Base-by-base conservation (phyloP, 1,140 invertebrate species). In the Pseudomyrmex cubaensis region DNA sequence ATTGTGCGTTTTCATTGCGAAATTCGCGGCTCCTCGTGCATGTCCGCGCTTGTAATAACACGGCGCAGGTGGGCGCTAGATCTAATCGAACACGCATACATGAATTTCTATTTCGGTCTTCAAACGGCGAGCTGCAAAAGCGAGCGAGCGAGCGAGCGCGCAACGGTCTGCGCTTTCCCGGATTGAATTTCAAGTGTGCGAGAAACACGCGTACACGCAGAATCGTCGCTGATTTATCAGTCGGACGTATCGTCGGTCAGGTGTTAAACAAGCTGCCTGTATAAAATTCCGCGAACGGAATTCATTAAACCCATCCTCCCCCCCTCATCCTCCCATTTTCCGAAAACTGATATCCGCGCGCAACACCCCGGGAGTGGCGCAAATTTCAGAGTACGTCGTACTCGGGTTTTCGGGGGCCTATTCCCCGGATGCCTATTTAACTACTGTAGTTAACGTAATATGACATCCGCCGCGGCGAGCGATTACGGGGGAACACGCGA, bases 401-500 rank as follows among this genome's bases (percentile, higher is more conserved):
- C 3, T 25, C 76, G 69, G 75, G 57, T 85, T 66, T 54, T 35
- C 35, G 35, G 35, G 77, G 74, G 82, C 87, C 85, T 89, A 88
- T 89, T 82, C 84, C 85, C 88, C 61, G 80, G 84, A 86, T 89
- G 85, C 82, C 80, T 83, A 89, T 89, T 89, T 78, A 87, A 89
- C 82, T 87, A 85, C 85, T 74, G 78, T 86, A 89, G 85, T 91
- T 90, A 89, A 90, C 87, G 82, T 86, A 90, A 85, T 86, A 85
- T 83, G 88, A 90, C 89, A 90, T 86, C 85, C 88, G 84, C 85
- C 84, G 80, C 66, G 86, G 83, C 87, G 75, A 85, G 66, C 86
- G 90, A 87, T 90, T 87, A 87, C 82, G 75, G 86, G 66, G 62
- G 84, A 90, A 91, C 89, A 90, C 83, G 89, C 85, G 87, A 91